phyloP scores from a whole-genome alignment of 1,140 invertebrate genomes.

The Agrilus planipennis region DNA sequence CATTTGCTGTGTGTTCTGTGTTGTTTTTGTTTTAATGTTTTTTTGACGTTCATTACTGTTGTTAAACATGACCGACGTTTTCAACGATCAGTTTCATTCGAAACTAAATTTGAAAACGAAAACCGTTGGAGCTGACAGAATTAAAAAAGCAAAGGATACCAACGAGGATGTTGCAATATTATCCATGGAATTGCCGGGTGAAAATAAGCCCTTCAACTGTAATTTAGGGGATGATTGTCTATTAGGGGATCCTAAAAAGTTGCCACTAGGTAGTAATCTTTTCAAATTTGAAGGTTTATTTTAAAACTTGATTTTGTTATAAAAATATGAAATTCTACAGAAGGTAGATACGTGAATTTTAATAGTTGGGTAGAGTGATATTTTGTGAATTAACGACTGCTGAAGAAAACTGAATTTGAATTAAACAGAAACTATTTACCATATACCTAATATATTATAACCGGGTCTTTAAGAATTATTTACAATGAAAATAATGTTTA shows the following conservation, averaged over 20 bases:
- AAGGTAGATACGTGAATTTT: too few relatives aligned
- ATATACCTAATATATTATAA: too few relatives aligned
- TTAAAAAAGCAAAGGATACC: conserved; percentile 59
- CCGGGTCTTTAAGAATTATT: too few relatives aligned
- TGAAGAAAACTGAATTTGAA: too few relatives aligned
- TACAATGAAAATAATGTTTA: too few relatives aligned
- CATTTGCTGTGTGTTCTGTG: background rate
- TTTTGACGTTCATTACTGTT: background rate
- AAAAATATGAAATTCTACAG: too few relatives aligned
- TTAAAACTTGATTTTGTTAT: background rate
- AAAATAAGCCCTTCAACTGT: conserved; percentile 65
- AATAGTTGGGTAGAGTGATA: too few relatives aligned
- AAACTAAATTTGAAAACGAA: conserved; percentile 58
- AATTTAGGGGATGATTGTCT: conserved; percentile 56
- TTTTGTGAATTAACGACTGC: too few relatives aligned
- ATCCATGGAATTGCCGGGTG: conserved; percentile 66
- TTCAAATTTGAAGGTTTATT: conserved; percentile 1
- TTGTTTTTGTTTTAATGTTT: conserved; percentile 2
- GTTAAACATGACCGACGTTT: conserved; percentile 53
- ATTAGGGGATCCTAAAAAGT: conserved; percentile 61
- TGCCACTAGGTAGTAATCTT: conserved; percentile 57
- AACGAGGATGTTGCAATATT: conserved; percentile 77
- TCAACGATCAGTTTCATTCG: conserved; percentile 63
- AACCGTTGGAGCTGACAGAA: conserved; percentile 62
- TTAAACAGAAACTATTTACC: too few relatives aligned